A percentile compares a stretch with the other conserved stretches of the same genome.
phyloP scores from a whole-genome alignment of 2,113 vertebrate genomes.

The Clinocottus analis region DNA sequence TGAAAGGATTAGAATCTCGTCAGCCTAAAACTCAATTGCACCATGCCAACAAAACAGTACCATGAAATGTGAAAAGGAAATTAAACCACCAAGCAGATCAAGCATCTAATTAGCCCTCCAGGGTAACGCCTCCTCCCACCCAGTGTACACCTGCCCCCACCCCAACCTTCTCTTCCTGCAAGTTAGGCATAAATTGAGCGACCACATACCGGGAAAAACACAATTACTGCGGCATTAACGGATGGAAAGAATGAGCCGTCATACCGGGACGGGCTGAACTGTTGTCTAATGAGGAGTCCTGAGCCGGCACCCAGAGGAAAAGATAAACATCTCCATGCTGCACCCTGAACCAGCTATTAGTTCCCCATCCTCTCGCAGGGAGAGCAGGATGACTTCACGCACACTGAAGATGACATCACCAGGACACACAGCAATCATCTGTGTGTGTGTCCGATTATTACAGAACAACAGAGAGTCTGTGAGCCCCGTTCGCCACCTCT shows the following conservation, averaged over 20 bases:
- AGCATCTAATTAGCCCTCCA: slow-evolving; percentile 1
- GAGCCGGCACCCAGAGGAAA: background rate
- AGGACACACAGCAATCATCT: slow-evolving; percentile 30
- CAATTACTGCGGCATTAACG: background rate
- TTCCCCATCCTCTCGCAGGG: background rate
- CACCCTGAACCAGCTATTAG: slow-evolving; percentile 5
- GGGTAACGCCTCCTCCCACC: background rate
- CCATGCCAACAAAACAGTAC: background rate
- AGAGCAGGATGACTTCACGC: slow-evolving; percentile 42
- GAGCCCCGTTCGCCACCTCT: slow-evolving; percentile 6
- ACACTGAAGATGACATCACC: slow-evolving; percentile 44
- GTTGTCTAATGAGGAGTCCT: background rate
- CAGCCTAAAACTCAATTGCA: background rate
- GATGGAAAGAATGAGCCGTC: background rate
- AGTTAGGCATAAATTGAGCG: background rate
- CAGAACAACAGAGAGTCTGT: slow-evolving; percentile 55
- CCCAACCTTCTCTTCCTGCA: background rate
- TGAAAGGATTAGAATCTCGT: background rate
- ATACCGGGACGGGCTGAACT: background rate
- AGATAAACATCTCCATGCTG: slow-evolving; percentile 9
- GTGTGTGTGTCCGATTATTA: slow-evolving; percentile 25
- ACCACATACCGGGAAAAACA: slow-evolving; percentile 2
- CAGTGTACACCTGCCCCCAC: background rate
- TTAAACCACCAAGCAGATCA: background rate
- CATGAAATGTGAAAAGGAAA: slow-evolving; percentile 6